Evolutionary conservation across 2,888 invertebrate genomes (phyloP), one percentile per base, ranked within the genome.

Genomic region (Melieria omissa): DNA sequence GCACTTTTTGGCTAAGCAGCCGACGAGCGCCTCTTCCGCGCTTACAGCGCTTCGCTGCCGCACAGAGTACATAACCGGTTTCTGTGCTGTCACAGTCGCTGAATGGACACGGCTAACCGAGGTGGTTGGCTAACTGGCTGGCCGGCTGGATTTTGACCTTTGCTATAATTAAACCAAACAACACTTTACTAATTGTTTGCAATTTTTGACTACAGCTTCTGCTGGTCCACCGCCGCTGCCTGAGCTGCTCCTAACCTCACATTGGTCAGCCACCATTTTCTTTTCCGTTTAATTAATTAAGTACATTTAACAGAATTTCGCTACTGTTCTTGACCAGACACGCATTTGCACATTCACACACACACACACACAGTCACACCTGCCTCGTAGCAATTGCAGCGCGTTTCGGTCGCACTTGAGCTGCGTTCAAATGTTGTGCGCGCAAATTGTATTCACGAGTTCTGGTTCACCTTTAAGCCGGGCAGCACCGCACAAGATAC

Each of bases 101-200:
- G 46, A 42, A 29, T 57, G 58, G 10, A 41, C 29, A 29, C 60
- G n/a, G 45, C n/a, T 64, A 49, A 14, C 46, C 45, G 41, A 8
- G n/a, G n/a, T 65, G 16, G 12, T 14, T 65, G 16, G 55, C 42
- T 46, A 44, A 46, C 12, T 16, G 10, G 5, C 9, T 12, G 7
- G 44, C 41, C 54, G 54, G 62, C 69, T 62, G 70, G 70, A 65
- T 70, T 70, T 70, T 70, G 70, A 70, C 64, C 70, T 70, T 52
- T 70, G 44, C 70, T 60, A 65, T 70, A 70, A 70, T 70, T 70
- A 70, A 65, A 54, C 52, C 69, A 55, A 65, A 64, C 54, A 70
- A 70, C 65, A 70, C 49, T 49, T 49, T 54, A 64, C 65, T 65
- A 70, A 70, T 70, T 70, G 70, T 70, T 70, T 65, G 70, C 70